Conservation (phyloP, 2,113 vertebrate genomes). For the Chloroceryle aenea region DNA sequence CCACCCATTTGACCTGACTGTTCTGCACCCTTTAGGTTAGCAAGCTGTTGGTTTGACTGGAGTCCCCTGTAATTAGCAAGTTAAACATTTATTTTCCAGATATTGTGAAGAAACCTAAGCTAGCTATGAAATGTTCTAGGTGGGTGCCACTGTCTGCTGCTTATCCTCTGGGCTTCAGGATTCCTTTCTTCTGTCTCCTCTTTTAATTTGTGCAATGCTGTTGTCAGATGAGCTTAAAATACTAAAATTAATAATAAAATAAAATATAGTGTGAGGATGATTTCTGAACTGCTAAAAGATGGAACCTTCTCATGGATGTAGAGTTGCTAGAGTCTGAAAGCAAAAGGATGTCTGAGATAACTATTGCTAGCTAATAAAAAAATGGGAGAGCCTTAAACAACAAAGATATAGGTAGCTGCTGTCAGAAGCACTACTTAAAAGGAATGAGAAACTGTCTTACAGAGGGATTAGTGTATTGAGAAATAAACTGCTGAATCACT, state of each 20-base stretch:
- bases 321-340: background rate
- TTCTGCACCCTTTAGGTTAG: background rate
- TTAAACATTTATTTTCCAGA: background rate
- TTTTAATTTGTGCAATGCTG: background rate
- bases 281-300: background rate
- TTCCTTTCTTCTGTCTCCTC: background rate
- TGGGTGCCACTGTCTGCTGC: background rate
- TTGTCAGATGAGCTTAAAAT: background rate
- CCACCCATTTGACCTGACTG: background rate
- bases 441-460: background rate
- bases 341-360: background rate
- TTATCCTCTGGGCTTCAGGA: background rate
- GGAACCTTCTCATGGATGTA: background rate
- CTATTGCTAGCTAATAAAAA: background rate
- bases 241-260: too few relatives aligned
- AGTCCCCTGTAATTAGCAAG: background rate
- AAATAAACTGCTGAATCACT: slow-evolving; percentile 26
- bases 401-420: background rate
- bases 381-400: background rate
- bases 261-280: background rate
- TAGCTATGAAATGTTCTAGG: background rate
- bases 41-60: background rate
- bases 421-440: background rate
- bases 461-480: slow-evolving; percentile 8
- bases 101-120: background rate